phyloP scores from a whole-genome alignment of 64 coral and sea anemone genomes.

The Pocillopora damicornis region DNA sequence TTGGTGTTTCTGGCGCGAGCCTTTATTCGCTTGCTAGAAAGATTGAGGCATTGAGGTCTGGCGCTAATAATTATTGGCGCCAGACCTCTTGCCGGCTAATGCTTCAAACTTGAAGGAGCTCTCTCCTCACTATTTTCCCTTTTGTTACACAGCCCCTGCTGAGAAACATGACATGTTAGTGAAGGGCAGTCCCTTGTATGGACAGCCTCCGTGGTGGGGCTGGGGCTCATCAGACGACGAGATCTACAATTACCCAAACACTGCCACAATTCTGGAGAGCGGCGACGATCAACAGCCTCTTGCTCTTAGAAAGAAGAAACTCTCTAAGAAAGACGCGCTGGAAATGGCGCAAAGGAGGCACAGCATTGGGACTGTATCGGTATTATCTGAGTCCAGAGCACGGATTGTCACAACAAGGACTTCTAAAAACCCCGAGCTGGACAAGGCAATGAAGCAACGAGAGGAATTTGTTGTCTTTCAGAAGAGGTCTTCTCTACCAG shows the following conservation, averaged over 20 bases:
- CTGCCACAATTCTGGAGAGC: conserved; percentile 36
- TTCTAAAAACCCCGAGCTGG: conserved; percentile 22
- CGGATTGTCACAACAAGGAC: conserved; percentile 25
- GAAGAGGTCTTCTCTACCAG: conserved; percentile 48
- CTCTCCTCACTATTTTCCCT: neutral
- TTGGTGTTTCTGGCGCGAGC: too few relatives aligned
- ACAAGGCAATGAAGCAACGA: conserved; percentile 36
- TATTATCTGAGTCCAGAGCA: conserved; percentile 54
- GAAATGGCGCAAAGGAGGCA: conserved; percentile 43
- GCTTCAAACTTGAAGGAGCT: too few relatives aligned
- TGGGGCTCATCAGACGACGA: conserved; percentile 90
- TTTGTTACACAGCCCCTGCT: conserved; percentile 30
- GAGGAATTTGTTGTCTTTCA: conserved; percentile 44
- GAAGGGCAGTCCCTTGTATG: conserved; percentile 81
- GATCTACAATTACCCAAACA: conserved; percentile 79
- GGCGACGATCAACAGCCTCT: conserved; percentile 32
- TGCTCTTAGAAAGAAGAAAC: conserved; percentile 45
- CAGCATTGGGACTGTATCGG: conserved; percentile 49
- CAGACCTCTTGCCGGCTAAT: too few relatives aligned
- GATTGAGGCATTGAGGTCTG: too few relatives aligned
- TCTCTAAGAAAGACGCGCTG: conserved; percentile 32
- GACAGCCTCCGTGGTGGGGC: conserved; percentile 89
- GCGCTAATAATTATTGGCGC: too few relatives aligned
- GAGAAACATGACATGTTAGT: conserved; percentile 60
- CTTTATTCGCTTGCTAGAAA: too few relatives aligned